Percentiles rank a stretch among this genome's conserved stretches.
Evolutionary conservation across 2,888 invertebrate genomes (phyloP).

Genomic region (Heliconius charithonia): DNA sequence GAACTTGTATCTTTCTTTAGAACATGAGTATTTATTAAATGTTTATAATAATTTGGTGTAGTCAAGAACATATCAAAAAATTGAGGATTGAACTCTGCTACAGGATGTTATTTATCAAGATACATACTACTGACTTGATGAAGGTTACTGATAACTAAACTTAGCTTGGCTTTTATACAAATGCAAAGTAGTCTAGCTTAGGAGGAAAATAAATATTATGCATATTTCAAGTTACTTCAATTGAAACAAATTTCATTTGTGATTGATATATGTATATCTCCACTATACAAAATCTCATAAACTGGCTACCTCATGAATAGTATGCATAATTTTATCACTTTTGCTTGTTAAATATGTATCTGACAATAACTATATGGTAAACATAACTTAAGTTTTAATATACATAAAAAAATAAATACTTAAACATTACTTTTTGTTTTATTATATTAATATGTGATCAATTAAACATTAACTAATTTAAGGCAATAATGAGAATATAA

Average conservation of each 20-base stretch:
- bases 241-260: constrained; percentile 18
- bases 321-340: constrained; percentile 12
- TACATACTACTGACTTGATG: constrained; percentile 40
- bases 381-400: constrained; percentile 28
- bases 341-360: constrained; percentile 26
- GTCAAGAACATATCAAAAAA: constrained; percentile 37
- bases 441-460: not conserved
- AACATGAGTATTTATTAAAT: constrained; percentile 7
- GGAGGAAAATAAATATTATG: constrained; percentile 19
- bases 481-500: not conserved
- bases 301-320: constrained; percentile 21
- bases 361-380: constrained; percentile 38
- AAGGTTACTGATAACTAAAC: constrained; percentile 48
- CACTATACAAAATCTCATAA: constrained; percentile 16
- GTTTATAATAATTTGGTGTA: not conserved
- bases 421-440: constrained; percentile 9
- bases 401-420: constrained; percentile 6
- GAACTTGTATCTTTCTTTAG: constrained; percentile 19
- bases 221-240: constrained; percentile 12
- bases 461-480: not conserved
- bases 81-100: constrained; percentile 34
- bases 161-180: constrained; percentile 46
- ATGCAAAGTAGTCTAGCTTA: constrained; percentile 50
- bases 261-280: constrained; percentile 9
- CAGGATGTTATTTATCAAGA: constrained; percentile 41